Evolutionary conservation across 2,113 vertebrate species (phyloP).

Genomic region (Ammodytes marinus): DNA sequence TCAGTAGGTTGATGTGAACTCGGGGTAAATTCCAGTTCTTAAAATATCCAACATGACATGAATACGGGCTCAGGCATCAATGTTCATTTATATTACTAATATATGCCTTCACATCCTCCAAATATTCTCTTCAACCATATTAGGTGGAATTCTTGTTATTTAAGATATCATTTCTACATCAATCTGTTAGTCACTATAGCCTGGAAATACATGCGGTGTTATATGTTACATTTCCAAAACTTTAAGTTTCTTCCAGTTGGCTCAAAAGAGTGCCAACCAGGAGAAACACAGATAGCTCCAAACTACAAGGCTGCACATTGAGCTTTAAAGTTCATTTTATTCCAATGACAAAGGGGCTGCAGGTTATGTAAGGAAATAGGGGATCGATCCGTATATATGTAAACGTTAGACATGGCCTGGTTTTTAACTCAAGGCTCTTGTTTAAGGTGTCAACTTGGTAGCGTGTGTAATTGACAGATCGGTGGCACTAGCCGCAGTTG

Average conservation of each 20-base stretch:
- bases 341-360: slow-evolving; percentile 30
- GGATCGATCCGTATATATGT: slow-evolving; percentile 35
- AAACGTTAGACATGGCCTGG: slow-evolving; percentile 42
- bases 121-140: neutral
- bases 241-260: neutral
- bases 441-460: slow-evolving; percentile 47
- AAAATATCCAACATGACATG: slow-evolving; percentile 1
- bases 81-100: neutral
- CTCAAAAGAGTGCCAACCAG: neutral
- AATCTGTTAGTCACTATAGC: slow-evolving; percentile 20
- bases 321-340: slow-evolving; percentile 14
- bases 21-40: neutral
- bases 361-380: slow-evolving; percentile 24
- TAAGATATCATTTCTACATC: slow-evolving; percentile 10
- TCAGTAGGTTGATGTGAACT: neutral
- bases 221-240: slow-evolving; percentile 10
- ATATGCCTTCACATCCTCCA: neutral
- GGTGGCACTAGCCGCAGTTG: slow-evolving; percentile 54
- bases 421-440: slow-evolving; percentile 19
- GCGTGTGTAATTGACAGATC: slow-evolving; percentile 52
- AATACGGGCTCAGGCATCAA: neutral
- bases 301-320: slow-evolving; percentile 42
- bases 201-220: slow-evolving; percentile 47
- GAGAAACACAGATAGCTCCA: neutral
- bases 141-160: neutral